These are phyloP conservation scores for Pogoniulus pusillus DNA, from an alignment of 2,797 vertebrate species.

Conservation along the genomic window DNA sequence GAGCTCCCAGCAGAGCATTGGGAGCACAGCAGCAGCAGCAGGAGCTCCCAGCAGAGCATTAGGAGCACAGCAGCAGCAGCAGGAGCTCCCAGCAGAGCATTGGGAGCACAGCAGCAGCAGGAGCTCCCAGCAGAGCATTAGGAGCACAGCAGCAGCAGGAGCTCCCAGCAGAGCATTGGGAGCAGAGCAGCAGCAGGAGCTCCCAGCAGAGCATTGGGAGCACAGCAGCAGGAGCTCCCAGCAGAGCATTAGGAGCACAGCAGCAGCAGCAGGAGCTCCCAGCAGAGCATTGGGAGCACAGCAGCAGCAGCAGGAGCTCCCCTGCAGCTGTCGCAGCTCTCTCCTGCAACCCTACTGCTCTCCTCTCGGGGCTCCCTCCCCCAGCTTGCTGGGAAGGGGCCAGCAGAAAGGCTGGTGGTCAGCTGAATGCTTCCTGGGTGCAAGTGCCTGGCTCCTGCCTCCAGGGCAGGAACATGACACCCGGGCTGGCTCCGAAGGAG, in stretches of 20 bases:
- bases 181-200: not conserved
- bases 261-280: no score
- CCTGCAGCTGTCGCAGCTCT: not conserved
- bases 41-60: no score
- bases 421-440: not conserved
- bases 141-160: not conserved
- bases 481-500: not conserved
- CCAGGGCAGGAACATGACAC: not conserved
- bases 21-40: no score
- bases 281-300: no score
- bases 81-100: rapidly evolving
- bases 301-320: not conserved
- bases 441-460: not conserved
- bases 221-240: no score
- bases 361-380: not conserved
- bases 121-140: no score
- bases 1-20: no score
- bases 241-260: not conserved
- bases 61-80: no score
- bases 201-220: not conserved
- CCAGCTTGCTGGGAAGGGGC: not conserved
- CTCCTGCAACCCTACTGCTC: not conserved
- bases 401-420: not conserved
- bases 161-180: no score
- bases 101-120: not conserved